Evolutionary conservation across 2,797 vertebrate species (phyloP).

Genomic region (Poecilia gillii): DNA sequence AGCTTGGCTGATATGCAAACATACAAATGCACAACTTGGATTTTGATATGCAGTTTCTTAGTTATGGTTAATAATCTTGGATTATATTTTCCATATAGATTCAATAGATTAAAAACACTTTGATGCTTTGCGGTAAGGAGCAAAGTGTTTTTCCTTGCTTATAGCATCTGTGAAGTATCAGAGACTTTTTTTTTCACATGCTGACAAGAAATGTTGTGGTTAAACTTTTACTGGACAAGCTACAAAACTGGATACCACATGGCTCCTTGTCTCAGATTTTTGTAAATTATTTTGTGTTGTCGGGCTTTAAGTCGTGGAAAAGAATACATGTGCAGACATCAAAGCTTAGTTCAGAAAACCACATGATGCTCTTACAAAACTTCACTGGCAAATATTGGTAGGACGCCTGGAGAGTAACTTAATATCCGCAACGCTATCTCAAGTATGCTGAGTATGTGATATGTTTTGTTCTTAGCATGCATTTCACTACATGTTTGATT

Average conservation of each 20-base stretch:
- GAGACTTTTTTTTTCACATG: not conserved
- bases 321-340: not conserved
- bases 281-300: not conserved
- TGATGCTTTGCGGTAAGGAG: not conserved
- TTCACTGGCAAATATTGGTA: not conserved
- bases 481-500: constrained; percentile 28
- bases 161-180: constrained; percentile 7
- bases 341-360: not conserved
- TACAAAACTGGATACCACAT: not conserved
- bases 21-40: not conserved
- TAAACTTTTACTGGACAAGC: not conserved
- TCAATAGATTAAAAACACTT: not conserved
- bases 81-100: not conserved
- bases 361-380: not conserved
- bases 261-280: not conserved
- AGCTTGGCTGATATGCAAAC: constrained; percentile 10
- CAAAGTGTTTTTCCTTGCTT: not conserved
- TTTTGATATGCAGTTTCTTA: not conserved
- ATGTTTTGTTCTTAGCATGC: not conserved
- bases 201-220: constrained; percentile 26
- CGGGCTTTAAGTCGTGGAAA: constrained; percentile 4
- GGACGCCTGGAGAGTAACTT: constrained; percentile 3
- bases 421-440: not conserved
- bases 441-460: constrained; percentile 13
- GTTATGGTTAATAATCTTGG: not conserved